These are phyloP conservation scores for Drosophila borealis DNA, from an alignment of 2,888 invertebrate genomes.

Conservation along the genomic window DNA sequence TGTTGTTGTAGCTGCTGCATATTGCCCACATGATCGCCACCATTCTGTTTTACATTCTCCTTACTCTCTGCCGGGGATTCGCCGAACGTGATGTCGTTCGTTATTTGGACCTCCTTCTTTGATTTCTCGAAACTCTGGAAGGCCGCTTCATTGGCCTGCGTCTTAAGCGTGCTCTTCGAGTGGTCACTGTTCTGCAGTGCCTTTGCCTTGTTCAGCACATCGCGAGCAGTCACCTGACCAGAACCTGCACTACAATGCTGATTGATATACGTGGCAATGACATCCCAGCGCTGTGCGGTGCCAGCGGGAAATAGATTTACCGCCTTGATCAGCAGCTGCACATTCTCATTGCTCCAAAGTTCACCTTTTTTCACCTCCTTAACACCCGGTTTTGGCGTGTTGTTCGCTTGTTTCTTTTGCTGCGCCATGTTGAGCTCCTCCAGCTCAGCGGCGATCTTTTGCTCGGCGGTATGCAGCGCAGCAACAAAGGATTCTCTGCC, in stretches of 20 bases:
- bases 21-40: slow-evolving; percentile 45
- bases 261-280: slow-evolving; percentile 97
- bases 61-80: slow-evolving; percentile 84
- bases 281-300: slow-evolving; percentile 96
- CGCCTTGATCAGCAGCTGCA: slow-evolving; percentile 96
- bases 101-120: slow-evolving; percentile 88
- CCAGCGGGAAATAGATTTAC: slow-evolving; percentile 99
- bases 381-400: slow-evolving; percentile 83
- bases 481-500: slow-evolving; percentile 89
- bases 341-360: slow-evolving; percentile 93
- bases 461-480: slow-evolving; percentile 90
- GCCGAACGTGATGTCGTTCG: slow-evolving; percentile 89
- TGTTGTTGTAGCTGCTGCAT: slow-evolving; percentile 29
- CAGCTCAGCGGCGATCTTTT: slow-evolving; percentile 91
- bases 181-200: slow-evolving; percentile 95
- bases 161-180: slow-evolving; percentile 92
- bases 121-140: slow-evolving; percentile 96
- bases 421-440: slow-evolving; percentile 85
- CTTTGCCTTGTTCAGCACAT: slow-evolving; percentile 97
- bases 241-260: slow-evolving; percentile 89
- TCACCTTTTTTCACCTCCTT: slow-evolving; percentile 80
- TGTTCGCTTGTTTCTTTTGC: slow-evolving; percentile 68
- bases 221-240: slow-evolving; percentile 91
- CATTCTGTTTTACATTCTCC: slow-evolving; percentile 74
- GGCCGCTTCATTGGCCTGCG: slow-evolving; percentile 95